A percentile compares a stretch with the other conserved stretches of the same genome.
Conservation (phyloP, 2,888 invertebrate species). For the Leptopilina myrica region DNA sequence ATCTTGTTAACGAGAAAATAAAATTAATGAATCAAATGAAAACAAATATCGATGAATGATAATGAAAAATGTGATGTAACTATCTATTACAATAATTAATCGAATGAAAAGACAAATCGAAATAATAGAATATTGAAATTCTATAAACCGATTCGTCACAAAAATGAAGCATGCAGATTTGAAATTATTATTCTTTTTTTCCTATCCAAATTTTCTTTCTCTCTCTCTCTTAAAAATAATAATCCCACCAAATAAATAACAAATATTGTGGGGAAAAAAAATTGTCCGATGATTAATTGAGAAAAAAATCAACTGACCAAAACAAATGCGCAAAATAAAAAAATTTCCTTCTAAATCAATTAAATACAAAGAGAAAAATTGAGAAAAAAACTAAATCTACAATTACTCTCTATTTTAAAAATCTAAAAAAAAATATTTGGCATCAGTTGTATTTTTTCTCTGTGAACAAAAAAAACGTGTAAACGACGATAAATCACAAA, state of each 20-base stretch:
- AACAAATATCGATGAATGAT: constrained; percentile 6
- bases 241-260: not conserved
- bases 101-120: not conserved
- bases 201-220: not conserved
- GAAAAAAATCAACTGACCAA: constrained; percentile 39
- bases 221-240: not conserved
- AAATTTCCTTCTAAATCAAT: too few species aligned
- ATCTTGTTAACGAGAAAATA: constrained; percentile 31
- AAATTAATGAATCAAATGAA: constrained; percentile 8
- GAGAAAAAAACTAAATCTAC: not conserved
- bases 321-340: not conserved
- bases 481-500: constrained; percentile 18
- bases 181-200: not conserved
- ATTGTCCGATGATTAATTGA: not conserved
- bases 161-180: constrained; percentile 27
- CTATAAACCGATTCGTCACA: not conserved
- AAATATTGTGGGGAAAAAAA: not conserved
- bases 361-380: not conserved
- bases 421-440: constrained; percentile 26
- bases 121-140: not conserved
- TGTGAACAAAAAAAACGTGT: not conserved
- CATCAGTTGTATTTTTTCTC: constrained; percentile 38
- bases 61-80: not conserved
- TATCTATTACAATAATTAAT: not conserved
- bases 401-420: constrained; percentile 4